A percentile compares a stretch with the other conserved stretches of the same genome.
phyloP scores from a whole-genome alignment of 2,797 vertebrate species.

The Galagoides demidoff region DNA sequence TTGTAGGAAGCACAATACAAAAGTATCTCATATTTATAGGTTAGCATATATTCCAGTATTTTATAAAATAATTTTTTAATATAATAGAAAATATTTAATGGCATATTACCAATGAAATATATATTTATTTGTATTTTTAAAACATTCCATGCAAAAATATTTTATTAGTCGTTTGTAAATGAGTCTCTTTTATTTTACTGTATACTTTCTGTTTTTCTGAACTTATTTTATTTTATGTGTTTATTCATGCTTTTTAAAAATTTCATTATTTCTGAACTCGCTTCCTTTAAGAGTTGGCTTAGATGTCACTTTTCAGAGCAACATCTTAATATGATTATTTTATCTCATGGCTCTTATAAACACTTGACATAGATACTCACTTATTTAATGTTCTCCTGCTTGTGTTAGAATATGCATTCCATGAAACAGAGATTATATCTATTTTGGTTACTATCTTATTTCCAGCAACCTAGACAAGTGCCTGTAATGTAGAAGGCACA shows the following conservation, averaged over 20 bases:
- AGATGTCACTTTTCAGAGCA: background rate
- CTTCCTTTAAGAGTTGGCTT: background rate
- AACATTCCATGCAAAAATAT: background rate
- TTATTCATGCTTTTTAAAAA: constrained; percentile 11
- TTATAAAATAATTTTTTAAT: background rate
- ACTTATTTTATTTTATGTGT: background rate
- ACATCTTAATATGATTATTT: background rate
- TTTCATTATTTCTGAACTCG: background rate
- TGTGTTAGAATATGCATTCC: background rate
- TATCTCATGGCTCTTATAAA: background rate
- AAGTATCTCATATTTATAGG: background rate
- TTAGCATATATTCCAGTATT: background rate
- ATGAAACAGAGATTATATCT: background rate
- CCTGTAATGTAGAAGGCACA: background rate
- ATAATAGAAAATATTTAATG: background rate
- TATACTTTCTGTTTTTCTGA: background rate
- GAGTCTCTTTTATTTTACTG: background rate
- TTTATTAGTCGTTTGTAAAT: background rate
- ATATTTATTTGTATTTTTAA: background rate
- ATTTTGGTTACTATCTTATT: background rate
- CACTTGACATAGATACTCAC: background rate
- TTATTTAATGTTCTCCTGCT: background rate
- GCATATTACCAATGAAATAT: background rate
- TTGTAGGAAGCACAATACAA: background rate
- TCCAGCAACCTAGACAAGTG: background rate